Evolutionary conservation across 23 tunicate genomes (phyloP).

Genomic region (Phallusia fumigata): DNA sequence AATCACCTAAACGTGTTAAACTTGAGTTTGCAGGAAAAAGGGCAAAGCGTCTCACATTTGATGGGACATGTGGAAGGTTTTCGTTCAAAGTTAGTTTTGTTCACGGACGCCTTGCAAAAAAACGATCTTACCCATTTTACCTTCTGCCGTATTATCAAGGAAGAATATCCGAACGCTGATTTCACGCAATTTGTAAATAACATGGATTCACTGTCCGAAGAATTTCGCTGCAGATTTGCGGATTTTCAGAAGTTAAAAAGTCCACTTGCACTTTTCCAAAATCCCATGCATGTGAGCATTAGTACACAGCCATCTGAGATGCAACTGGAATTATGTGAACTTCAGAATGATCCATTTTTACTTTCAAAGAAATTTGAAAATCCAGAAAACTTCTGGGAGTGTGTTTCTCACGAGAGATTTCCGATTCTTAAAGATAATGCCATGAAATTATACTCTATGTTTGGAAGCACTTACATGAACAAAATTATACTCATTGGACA

Average conservation of each 20-base stretch:
- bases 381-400: conserved; percentile 40
- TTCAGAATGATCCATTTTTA: conserved; percentile 39
- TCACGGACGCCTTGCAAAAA: conserved; percentile 33
- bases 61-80: conserved; percentile 51
- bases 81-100: conserved; percentile 34
- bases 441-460: conserved; percentile 14
- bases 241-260: conserved; percentile 2
- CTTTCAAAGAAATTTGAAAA: conserved; percentile 41
- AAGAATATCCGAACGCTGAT: conserved; percentile 34
- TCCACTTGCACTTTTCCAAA: conserved; percentile 9
- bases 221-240: conserved; percentile 39
- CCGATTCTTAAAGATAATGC: conserved; percentile 22
- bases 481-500: too few species aligned
- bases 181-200: conserved; percentile 44
- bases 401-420: conserved; percentile 34
- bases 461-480: conserved; percentile 59
- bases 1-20: conserved; percentile 56
- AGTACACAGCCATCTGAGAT: conserved; percentile 25
- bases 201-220: conserved; percentile 23
- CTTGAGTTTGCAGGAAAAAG: conserved; percentile 43
- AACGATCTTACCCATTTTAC: conserved; percentile 57
- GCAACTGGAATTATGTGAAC: conserved; percentile 26
- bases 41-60: conserved; percentile 49
- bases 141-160: conserved; percentile 35
- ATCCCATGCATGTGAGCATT: conserved; percentile 19